phyloP scores from a whole-genome alignment of 1,140 invertebrate genomes.

The Aleiodes sp. region DNA sequence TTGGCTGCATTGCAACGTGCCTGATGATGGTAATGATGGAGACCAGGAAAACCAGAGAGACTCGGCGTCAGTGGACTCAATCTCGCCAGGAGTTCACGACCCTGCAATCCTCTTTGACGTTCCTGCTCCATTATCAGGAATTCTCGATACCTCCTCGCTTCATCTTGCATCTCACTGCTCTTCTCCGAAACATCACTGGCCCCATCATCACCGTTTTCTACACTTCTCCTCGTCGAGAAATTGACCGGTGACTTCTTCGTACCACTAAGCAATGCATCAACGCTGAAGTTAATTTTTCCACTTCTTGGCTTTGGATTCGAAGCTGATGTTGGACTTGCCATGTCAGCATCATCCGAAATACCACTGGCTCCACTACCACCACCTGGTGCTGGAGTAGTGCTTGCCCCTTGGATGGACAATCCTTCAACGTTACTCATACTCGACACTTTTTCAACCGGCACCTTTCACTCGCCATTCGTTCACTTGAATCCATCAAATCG shows the following conservation, averaged over 20 bases:
- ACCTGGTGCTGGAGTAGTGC: constrained; percentile 1
- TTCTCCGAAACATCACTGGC: constrained; percentile 35
- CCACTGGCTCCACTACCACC: constrained; percentile 40
- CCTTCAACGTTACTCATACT: constrained; percentile 52
- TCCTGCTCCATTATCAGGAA: constrained; percentile 56
- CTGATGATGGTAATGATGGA: constrained; percentile 34
- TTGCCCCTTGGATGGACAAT: constrained; percentile 52
- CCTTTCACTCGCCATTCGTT: constrained; percentile 8
- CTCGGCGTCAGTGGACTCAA: constrained; percentile 52
- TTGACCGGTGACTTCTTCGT: constrained; percentile 54
- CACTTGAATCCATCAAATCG: neutral
- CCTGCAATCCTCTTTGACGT: constrained; percentile 49
- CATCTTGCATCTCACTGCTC: constrained; percentile 46
- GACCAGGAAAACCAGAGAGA: constrained; percentile 34
- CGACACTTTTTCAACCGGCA: neutral
- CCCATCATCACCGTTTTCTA: constrained; percentile 22
- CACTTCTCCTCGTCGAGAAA: constrained; percentile 10
- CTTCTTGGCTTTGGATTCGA: constrained; percentile 60
- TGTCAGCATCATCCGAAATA: constrained; percentile 55
- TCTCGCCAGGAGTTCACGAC: constrained; percentile 54
- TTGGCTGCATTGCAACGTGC: constrained; percentile 12
- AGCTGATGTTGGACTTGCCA: constrained; percentile 59
- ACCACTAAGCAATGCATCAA: constrained; percentile 60
- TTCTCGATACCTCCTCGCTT: constrained; percentile 56
- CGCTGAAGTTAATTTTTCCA: constrained; percentile 65